These are phyloP conservation scores for Podarcis raffonei DNA, from an alignment of 2,113 vertebrate genomes.

Conservation along the genomic window DNA sequence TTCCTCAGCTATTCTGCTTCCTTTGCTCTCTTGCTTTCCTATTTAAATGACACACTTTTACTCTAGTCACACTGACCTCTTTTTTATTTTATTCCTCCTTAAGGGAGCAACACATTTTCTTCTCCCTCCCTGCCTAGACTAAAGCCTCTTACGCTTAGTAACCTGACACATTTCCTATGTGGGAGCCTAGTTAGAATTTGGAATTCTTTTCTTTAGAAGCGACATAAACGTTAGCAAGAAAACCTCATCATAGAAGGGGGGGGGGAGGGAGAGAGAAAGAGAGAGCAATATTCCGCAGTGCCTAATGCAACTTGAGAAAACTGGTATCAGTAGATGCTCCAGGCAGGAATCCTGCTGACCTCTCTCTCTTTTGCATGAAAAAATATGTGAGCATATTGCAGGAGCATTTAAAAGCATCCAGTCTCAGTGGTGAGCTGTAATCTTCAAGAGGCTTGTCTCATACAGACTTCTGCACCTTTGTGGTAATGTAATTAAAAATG, in stretches of 20 bases:
- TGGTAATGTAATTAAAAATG: conserved; percentile 3
- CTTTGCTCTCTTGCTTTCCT: too few species aligned
- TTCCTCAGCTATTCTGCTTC: background rate
- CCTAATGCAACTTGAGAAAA: background rate
- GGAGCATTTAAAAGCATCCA: background rate
- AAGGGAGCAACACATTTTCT: conserved; percentile 33
- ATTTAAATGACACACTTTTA: too few species aligned
- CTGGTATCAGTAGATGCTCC: conserved; percentile 21
- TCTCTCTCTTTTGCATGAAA: conserved; percentile 41
- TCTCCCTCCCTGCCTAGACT: background rate
- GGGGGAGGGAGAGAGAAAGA: too few species aligned
- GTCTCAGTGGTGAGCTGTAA: background rate
- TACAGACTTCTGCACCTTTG: conserved; percentile 12
- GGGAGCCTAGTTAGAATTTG: conserved; percentile 41
- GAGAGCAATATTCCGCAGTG: conserved; percentile 25
- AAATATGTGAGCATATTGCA: conserved; percentile 39
- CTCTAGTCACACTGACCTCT: too few species aligned
- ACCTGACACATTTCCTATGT: background rate
- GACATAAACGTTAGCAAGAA: conserved; percentile 29
- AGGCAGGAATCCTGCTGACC: conserved; percentile 15
- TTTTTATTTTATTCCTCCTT: background rate
- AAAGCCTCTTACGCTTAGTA: conserved; percentile 58
- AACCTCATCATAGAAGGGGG: conserved; percentile 17
- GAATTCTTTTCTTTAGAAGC: conserved; percentile 57
- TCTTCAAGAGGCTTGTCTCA: conserved; percentile 16